These are phyloP conservation scores for Chloromyia formosa DNA, from an alignment of 2,888 invertebrate genomes.

Conservation along the genomic window DNA sequence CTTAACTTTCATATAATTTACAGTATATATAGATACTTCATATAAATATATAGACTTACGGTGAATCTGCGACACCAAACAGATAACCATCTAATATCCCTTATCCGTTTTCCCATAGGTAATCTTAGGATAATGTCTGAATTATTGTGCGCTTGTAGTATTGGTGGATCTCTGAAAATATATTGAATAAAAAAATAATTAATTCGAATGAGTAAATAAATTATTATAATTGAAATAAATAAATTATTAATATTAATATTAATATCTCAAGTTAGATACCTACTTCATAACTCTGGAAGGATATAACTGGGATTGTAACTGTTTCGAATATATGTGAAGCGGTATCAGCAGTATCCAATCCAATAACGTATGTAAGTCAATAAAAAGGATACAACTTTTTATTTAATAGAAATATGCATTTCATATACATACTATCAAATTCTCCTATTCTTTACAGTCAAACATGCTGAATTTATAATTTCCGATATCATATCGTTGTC, in stretches of 20 bases:
- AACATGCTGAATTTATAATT: not conserved
- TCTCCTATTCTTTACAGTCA: no score
- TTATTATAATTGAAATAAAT: not conserved
- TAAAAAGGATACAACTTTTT: no score
- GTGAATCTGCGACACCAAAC: slow-evolving; percentile 93
- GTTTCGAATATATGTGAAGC: no score
- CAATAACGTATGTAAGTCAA: no score
- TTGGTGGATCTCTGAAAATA: slow-evolving; percentile 80
- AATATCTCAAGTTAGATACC: no score
- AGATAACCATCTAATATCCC: slow-evolving; percentile 90
- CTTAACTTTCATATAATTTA: no score
- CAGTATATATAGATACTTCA: no score
- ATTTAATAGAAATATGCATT: no score
- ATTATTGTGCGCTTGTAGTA: slow-evolving; percentile 77
- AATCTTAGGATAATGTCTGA: slow-evolving; percentile 83
- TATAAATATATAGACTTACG: slow-evolving; percentile 73
- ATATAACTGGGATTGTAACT: not conserved
- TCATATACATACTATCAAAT: no score
- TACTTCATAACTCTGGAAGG: not conserved
- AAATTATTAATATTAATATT: no score
- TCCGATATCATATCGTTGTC: not conserved
- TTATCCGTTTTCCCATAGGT: slow-evolving; percentile 83
- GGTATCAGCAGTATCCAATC: no score
- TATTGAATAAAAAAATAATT: slow-evolving; percentile 46
- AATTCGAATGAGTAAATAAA: not conserved